These are phyloP conservation scores for Parelbella ahira DNA, from an alignment of 2,888 invertebrate genomes.

Conservation along the genomic window DNA sequence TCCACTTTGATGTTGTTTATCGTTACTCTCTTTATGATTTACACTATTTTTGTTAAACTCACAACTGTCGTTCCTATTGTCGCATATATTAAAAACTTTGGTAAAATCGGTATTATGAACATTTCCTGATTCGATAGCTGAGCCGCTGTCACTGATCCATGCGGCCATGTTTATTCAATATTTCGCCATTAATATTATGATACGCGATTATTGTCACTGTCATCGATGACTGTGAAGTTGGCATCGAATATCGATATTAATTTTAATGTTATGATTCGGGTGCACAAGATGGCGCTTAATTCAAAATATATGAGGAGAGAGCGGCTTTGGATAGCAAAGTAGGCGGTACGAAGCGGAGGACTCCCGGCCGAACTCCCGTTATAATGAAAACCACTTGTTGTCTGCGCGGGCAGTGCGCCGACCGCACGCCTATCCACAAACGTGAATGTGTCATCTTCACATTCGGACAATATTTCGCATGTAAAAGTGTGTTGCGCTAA, in stretches of 20 bases:
- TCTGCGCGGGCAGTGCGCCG: slow-evolving; percentile 76
- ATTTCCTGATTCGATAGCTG: slow-evolving; percentile 39
- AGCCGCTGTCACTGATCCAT: slow-evolving; percentile 57
- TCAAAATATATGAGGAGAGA: slow-evolving; percentile 39
- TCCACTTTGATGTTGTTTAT: slow-evolving; percentile 36
- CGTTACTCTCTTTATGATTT: slow-evolving; percentile 30
- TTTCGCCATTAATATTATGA: too few relatives aligned
- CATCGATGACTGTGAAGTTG: too few relatives aligned
- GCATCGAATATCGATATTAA: too few relatives aligned
- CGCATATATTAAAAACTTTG: slow-evolving; percentile 33
- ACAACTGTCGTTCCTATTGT: slow-evolving; percentile 4
- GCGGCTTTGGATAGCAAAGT: slow-evolving; percentile 42
- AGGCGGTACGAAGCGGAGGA: slow-evolving; percentile 49
- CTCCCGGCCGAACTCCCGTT: slow-evolving; percentile 76
- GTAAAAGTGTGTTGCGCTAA: slow-evolving; percentile 54
- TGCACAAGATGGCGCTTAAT: slow-evolving; percentile 56
- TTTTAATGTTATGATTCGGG: neutral
- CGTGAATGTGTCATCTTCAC: slow-evolving; percentile 74
- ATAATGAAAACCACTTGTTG: slow-evolving; percentile 73
- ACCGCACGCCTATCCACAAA: slow-evolving; percentile 72
- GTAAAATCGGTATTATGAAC: too few relatives aligned
- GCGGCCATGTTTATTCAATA: slow-evolving; percentile 62
- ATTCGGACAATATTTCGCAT: slow-evolving; percentile 63
- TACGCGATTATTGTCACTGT: too few relatives aligned
- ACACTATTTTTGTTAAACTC: slow-evolving; percentile 12